Base-by-base conservation (phyloP, 2,797 vertebrate genomes). In the Anas acuta region DNA sequence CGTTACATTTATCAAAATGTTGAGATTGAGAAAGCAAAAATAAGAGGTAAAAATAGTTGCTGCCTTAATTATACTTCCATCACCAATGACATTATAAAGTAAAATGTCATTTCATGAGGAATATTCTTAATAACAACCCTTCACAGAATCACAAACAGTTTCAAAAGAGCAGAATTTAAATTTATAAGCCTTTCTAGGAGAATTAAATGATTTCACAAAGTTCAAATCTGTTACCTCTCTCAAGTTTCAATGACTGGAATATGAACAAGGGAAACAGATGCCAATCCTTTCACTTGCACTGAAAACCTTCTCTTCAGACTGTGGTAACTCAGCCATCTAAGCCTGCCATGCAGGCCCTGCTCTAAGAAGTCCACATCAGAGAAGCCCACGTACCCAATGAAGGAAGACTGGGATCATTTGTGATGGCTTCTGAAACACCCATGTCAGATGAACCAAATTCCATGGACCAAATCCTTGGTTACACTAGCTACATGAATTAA, bases 171-270 rank as follows among this genome's bases (percentile, higher is more conserved):
- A 94, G 60, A 93, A 89, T 72, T 70, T 43, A 84, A 86, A 92
- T 54, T 16, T 62, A 3, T 70, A 81, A 76, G 39, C 60, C 61
- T 30, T 89, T 30, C 43, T 6, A 81, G 57, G n/a, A 73, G n/a
- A 91, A 83, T 86, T 78, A 83, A 61, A 88, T 22, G 6, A 65
- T 73, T 76, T 92, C 39, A 73, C n/a, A 22, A 74, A 74, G 80
- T 85, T 95, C 76, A 82, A 77, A 88, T 67, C 56, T 61, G 51
- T 70, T 87, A 72, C 13, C 54, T 92, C 79, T 75, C 84, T 72
- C 1, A 1, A 81, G 72, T 60, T 74, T 80, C 66, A 74, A 61
- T n/a, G 62, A 65, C 45, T 56, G 54, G 71, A 81, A 77, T 78
- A 77, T 23, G 61, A 88, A 81, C 0, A 2, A 84, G 65, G 35